Evolutionary conservation across 92 coral and sea anemone species (phyloP).

Genomic region (Diadumene lineata): DNA sequence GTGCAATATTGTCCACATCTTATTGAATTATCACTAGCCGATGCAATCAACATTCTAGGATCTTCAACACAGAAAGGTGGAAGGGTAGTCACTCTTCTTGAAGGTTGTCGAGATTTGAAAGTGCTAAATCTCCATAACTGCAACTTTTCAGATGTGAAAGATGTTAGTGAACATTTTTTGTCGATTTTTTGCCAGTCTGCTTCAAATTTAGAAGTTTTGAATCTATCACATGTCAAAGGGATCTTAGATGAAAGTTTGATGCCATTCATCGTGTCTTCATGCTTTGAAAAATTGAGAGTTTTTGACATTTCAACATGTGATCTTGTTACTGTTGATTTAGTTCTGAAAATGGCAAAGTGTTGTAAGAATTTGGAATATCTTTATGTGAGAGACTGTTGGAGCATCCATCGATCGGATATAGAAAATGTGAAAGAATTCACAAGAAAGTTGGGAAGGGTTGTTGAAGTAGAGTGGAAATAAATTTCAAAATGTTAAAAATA

Average conservation of each 20-base stretch:
- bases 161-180: slow-evolving; percentile 49
- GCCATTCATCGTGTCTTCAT: slow-evolving; percentile 30
- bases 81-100: slow-evolving; percentile 22
- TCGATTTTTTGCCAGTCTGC: slow-evolving; percentile 40
- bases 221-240: slow-evolving; percentile 49
- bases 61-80: slow-evolving; percentile 20
- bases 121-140: slow-evolving; percentile 54
- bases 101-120: slow-evolving; percentile 60
- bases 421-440: slow-evolving; percentile 35
- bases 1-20: slow-evolving; percentile 49
- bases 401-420: slow-evolving; percentile 50
- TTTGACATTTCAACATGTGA: slow-evolving; percentile 61
- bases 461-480: slow-evolving; percentile 33
- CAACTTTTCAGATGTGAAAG: slow-evolving; percentile 30
- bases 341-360: slow-evolving; percentile 14
- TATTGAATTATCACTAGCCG: slow-evolving; percentile 47
- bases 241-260: slow-evolving; percentile 36
- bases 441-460: slow-evolving; percentile 14
- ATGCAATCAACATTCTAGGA: slow-evolving; percentile 41
- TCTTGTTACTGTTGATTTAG: slow-evolving; percentile 46
- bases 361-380: slow-evolving; percentile 44
- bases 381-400: slow-evolving; percentile 57
- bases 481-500: no score
- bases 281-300: slow-evolving; percentile 19
- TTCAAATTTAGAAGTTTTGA: slow-evolving; percentile 36